Conservation (phyloP, 2,888 invertebrate species). For the Lathronympha strigana region DNA sequence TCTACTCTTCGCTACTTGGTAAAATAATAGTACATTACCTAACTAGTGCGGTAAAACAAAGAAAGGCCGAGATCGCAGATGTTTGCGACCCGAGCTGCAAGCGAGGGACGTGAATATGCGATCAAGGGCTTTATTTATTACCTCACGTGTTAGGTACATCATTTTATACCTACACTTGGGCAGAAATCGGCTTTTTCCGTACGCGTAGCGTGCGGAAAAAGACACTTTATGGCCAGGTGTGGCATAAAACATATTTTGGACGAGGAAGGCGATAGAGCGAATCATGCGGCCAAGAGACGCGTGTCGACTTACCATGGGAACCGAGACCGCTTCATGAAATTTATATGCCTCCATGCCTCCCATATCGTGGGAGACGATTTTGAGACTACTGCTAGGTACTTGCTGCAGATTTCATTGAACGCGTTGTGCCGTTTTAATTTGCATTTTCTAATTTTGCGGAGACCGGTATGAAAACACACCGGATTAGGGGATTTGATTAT, state of each 20-base stretch:
- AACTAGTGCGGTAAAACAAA: no score
- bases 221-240: no score
- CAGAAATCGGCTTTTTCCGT: no score
- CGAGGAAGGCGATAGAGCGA: conserved; percentile 51
- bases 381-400: conserved; percentile 34
- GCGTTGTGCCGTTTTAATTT: conserved; percentile 23
- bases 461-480: conserved; percentile 9
- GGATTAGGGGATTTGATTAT: neutral
- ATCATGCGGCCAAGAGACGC: conserved; percentile 50
- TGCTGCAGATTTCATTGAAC: conserved; percentile 12
- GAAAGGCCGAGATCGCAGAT: no score
- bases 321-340: conserved; percentile 49
- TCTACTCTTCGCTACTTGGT: no score
- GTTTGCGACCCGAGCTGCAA: no score
- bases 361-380: conserved; percentile 51
- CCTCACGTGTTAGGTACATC: no score
- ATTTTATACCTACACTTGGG: no score
- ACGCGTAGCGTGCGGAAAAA: no score
- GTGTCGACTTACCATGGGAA: conserved; percentile 66
- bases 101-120: no score
- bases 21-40: no score
- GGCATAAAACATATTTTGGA: conserved; percentile 9
- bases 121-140: no score
- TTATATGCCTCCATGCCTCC: conserved; percentile 52
- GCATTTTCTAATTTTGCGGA: conserved; percentile 11